phyloP scores from a whole-genome alignment of 2,888 invertebrate genomes.

The Cremastinae sp. region DNA sequence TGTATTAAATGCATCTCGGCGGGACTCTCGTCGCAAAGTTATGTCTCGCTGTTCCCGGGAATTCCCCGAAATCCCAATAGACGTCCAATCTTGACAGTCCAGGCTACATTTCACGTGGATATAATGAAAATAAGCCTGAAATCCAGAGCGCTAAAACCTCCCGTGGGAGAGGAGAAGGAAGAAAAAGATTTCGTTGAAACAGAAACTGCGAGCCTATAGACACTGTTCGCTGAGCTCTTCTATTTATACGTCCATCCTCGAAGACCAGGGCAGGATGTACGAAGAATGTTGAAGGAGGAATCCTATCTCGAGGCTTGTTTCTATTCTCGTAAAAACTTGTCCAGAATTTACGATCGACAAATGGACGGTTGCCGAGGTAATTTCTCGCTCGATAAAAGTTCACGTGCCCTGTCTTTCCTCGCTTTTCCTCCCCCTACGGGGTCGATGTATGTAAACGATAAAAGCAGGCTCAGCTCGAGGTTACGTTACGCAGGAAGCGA shows the following conservation, averaged over 20 bases:
- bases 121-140: slow-evolving; percentile 27
- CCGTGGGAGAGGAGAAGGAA: background rate
- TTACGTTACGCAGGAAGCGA: background rate
- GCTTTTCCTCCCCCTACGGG: no score
- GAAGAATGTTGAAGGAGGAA: background rate
- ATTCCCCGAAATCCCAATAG: slow-evolving; percentile 52
- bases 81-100: slow-evolving; percentile 35
- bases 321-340: slow-evolving; percentile 22
- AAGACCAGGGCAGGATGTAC: background rate
- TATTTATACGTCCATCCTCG: background rate
- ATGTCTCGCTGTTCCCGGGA: background rate
- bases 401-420: slow-evolving; percentile 4
- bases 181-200: background rate
- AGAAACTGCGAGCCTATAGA: background rate
- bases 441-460: background rate
- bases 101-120: slow-evolving; percentile 13
- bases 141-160: background rate
- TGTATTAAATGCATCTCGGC: slow-evolving; percentile 52
- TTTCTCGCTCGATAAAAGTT: slow-evolving; percentile 41
- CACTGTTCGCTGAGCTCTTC: slow-evolving; percentile 7
- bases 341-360: slow-evolving; percentile 49
- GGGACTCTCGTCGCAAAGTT: slow-evolving; percentile 11
- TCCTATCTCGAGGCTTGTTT: slow-evolving; percentile 21
- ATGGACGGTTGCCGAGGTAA: slow-evolving; percentile 20
- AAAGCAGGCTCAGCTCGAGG: background rate